Evolutionary conservation across 2,113 vertebrate species (phyloP).

Genomic region (Delphinapterus leucas): DNA sequence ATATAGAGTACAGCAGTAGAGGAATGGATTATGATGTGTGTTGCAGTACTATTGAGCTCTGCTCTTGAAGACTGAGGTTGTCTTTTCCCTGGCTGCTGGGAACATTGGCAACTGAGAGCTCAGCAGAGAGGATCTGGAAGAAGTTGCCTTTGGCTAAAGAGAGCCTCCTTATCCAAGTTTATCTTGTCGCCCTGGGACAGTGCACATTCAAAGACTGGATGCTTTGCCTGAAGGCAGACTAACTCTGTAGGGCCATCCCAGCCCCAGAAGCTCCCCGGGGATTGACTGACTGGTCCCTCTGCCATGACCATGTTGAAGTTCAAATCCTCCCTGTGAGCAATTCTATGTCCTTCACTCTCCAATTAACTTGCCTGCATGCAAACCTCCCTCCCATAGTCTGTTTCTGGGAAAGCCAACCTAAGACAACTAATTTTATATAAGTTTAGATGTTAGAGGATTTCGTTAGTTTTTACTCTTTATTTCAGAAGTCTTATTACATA

Average conservation of each 20-base stretch:
- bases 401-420: neutral
- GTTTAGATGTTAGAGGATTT: conserved; percentile 30
- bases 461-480: neutral
- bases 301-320: fast-evolving
- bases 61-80: neutral
- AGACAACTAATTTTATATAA: conserved; percentile 19
- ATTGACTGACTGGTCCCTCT: neutral
- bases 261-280: fast-evolving
- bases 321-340: neutral
- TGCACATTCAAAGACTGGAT: neutral
- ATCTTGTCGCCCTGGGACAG: neutral
- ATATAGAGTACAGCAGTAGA: neutral
- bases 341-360: neutral
- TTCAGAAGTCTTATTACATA: neutral
- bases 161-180: neutral
- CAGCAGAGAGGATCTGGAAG: neutral
- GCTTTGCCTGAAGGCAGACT: neutral
- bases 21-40: neutral
- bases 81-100: fast-evolving
- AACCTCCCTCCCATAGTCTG: neutral
- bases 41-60: neutral
- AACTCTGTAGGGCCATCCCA: neutral
- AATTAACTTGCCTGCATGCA: neutral
- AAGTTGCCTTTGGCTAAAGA: neutral
- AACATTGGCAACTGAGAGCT: neutral